These are phyloP conservation scores for Carollia perspicillata DNA, from an alignment of 2,113 vertebrate genomes.

Conservation along the genomic window DNA sequence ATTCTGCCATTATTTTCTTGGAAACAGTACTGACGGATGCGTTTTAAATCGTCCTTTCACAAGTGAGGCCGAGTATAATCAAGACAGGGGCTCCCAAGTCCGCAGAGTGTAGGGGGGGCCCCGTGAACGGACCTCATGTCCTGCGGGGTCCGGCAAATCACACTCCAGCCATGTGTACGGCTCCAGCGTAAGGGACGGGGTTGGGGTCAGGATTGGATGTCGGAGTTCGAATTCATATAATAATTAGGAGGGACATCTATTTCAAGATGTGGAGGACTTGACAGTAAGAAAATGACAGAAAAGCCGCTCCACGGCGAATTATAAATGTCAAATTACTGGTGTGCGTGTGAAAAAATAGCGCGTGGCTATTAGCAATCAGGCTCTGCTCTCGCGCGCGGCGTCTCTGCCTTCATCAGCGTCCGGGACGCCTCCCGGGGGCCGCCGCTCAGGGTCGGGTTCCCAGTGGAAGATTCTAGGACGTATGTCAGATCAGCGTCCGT, in stretches of 20 bases:
- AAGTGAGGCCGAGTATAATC: slow-evolving; percentile 1
- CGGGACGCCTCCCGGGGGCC: slow-evolving; percentile 82
- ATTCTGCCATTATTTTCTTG: slow-evolving; percentile 57
- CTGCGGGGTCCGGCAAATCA: slow-evolving; percentile 57
- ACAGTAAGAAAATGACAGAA: slow-evolving; percentile 81
- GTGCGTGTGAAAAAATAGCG: slow-evolving; percentile 78
- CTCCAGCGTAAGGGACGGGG: slow-evolving; percentile 60
- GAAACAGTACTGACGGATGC: slow-evolving; percentile 49
- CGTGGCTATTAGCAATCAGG: slow-evolving; percentile 80
- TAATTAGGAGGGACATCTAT: slow-evolving; percentile 83
- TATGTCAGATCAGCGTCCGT: slow-evolving; percentile 81
- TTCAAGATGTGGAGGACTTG: slow-evolving; percentile 74
- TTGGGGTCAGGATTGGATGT: slow-evolving; percentile 68
- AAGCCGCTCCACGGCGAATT: slow-evolving; percentile 79
- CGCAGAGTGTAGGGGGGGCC: background rate
- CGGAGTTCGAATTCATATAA: slow-evolving; percentile 79
- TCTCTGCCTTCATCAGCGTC: slow-evolving; percentile 78
- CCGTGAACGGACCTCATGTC: background rate
- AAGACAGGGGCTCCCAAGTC: slow-evolving; percentile 15
- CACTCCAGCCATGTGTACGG: slow-evolving; percentile 57
- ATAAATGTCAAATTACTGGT: slow-evolving; percentile 85
- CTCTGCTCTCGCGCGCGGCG: slow-evolving; percentile 66
- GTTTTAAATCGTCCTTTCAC: slow-evolving; percentile 29
- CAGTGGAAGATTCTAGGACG: slow-evolving; percentile 77
- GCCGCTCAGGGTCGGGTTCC: slow-evolving; percentile 84